Evolutionary conservation across 2,797 vertebrate genomes (phyloP), one percentile per base, ranked within the genome.

Genomic region (Falco berigora): DNA sequence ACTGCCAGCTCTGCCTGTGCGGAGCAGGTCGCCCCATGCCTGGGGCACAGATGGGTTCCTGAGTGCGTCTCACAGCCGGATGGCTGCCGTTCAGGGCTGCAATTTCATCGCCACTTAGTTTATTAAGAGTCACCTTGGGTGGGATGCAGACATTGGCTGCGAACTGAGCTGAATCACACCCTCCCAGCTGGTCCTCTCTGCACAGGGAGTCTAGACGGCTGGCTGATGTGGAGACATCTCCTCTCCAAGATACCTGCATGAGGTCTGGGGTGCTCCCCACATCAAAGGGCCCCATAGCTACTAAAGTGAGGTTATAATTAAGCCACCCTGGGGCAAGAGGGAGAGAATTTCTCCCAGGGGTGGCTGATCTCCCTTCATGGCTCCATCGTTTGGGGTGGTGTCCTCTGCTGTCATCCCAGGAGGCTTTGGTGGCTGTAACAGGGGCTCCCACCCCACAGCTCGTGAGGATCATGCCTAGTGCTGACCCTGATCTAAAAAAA

Each of bases 261-360:
- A 72, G 75, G 3, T 19, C 92, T 75, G 73, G 40, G 80, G 38
- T 1, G 8, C 53, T 92, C 79, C 36, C 95, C 96, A 97, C 96
- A 96, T 97, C 96, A 97, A 96, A 97, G 93, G 78, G 79, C 75
- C 79, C 56, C 91, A 9, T 20, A 74, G 95, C 95, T 58, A 44
- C 95, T 49, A 8, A n/a, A 25, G 21, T 76, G 87, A 92, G 73
- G 90, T 15, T 95, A 3, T 97, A 86, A 96, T 96, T 96, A 95
- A 88, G 28, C 21, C 86, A 28, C 88, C 96, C 88, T 8, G 5
- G 6, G 73, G 92, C 84, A 71, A 69, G 53, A 88, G 38, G 42
- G 71, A 81, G 87, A 88, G 61, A 74, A 66, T 71, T 81, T 88
- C 93, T 90, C 93, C 63, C 89, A 81, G 83, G 22, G 12, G 69